phyloP scores from a whole-genome alignment of 2,888 invertebrate species.

The Xestia c-nigrum region DNA sequence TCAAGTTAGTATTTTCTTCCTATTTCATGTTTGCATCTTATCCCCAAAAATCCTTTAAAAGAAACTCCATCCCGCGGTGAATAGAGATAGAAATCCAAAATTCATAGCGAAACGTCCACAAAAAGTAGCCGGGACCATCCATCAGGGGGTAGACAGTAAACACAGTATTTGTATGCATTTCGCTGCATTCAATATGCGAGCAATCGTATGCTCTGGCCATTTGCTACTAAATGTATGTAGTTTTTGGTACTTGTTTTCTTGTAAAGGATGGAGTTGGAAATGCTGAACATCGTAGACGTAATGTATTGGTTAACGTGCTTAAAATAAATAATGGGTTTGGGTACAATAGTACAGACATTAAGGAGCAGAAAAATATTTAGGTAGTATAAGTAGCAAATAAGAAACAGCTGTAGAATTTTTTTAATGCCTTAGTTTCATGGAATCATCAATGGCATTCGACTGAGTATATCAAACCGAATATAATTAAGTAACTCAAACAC shows the following conservation, averaged over 20 bases:
- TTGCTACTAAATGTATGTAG: constrained; percentile 43
- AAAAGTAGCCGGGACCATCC: constrained; percentile 62
- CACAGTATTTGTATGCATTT: constrained; percentile 77
- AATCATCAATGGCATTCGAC: background rate
- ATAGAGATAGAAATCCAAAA: constrained; percentile 60
- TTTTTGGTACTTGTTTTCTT: constrained; percentile 48
- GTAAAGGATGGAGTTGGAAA: constrained; percentile 21
- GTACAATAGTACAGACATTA: background rate
- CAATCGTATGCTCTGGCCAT: constrained; percentile 42
- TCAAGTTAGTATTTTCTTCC: background rate
- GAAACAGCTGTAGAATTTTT: background rate
- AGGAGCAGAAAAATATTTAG: too few species aligned
- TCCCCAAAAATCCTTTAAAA: constrained; percentile 9
- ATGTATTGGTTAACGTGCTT: constrained; percentile 37
- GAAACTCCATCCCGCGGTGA: constrained; percentile 23
- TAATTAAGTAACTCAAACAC: background rate
- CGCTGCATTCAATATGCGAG: constrained; percentile 70
- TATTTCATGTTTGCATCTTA: background rate
- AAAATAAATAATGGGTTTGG: background rate
- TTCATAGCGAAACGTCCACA: constrained; percentile 52
- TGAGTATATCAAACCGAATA: background rate
- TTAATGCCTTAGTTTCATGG: background rate
- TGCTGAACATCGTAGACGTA: constrained; percentile 13
- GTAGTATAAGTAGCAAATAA: background rate
- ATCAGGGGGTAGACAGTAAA: constrained; percentile 77